These are phyloP conservation scores for Agonopterix arenella DNA, from an alignment of 2,888 invertebrate species.

Conservation along the genomic window DNA sequence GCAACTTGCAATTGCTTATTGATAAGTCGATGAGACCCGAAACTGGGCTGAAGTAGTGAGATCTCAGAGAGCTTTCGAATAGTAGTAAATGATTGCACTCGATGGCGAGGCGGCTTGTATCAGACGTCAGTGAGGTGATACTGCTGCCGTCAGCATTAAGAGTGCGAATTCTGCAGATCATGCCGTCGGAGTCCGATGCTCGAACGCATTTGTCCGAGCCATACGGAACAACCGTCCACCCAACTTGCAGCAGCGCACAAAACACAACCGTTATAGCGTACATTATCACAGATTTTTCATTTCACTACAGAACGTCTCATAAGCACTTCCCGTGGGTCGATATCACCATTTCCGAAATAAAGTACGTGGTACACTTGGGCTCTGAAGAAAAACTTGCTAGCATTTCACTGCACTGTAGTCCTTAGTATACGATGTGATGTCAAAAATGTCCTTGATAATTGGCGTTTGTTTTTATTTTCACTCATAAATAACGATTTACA, in stretches of 20 bases:
- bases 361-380: slow-evolving; percentile 63
- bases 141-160: slow-evolving; percentile 83
- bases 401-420: slow-evolving; percentile 70
- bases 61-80: slow-evolving; percentile 86
- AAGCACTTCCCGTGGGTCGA: slow-evolving; percentile 75
- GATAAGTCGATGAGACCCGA: slow-evolving; percentile 85
- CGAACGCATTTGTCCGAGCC: slow-evolving; percentile 70
- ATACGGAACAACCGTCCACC: slow-evolving; percentile 72
- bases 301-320: slow-evolving; percentile 72
- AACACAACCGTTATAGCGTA: slow-evolving; percentile 58
- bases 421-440: slow-evolving; percentile 21
- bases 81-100: slow-evolving; percentile 87
- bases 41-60: slow-evolving; percentile 83
- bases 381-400: slow-evolving; percentile 64
- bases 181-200: slow-evolving; percentile 66
- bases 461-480: slow-evolving; percentile 33
- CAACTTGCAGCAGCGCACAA: slow-evolving; percentile 74
- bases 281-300: slow-evolving; percentile 76
- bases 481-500: slow-evolving; percentile 38
- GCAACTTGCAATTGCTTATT: slow-evolving; percentile 87
- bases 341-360: slow-evolving; percentile 77
- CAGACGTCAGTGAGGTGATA: slow-evolving; percentile 77
- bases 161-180: slow-evolving; percentile 83
- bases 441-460: slow-evolving; percentile 30
- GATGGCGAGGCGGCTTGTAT: slow-evolving; percentile 84